Evolutionary conservation across 2,113 vertebrate species (phyloP).

Genomic region (Tetrax tetrax): DNA sequence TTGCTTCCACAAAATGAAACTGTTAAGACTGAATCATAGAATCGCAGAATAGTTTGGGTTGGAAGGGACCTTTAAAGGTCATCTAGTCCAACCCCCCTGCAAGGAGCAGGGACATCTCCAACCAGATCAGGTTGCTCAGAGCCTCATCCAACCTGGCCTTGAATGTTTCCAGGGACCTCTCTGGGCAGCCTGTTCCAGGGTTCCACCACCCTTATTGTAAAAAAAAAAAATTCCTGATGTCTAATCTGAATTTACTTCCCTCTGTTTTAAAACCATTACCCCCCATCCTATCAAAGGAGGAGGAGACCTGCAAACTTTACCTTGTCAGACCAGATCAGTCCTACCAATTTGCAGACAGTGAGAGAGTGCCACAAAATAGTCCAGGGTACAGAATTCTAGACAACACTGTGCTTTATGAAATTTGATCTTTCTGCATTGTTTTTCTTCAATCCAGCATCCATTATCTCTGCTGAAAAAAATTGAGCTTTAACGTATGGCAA

Average conservation of each 20-base stretch:
- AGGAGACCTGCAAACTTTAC: background rate
- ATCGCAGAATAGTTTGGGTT: too few species aligned
- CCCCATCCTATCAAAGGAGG: background rate
- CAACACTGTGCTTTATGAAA: background rate
- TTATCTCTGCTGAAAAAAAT: conserved; percentile 31
- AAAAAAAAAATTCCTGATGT: too few species aligned
- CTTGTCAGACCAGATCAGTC: background rate
- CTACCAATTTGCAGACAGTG: background rate
- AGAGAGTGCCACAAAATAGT: background rate
- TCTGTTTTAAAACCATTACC: too few species aligned
- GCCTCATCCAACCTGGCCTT: too few species aligned
- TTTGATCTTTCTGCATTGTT: conserved; percentile 12
- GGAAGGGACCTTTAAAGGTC: too few species aligned
- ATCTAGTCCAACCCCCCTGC: too few species aligned
- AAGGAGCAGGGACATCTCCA: too few species aligned
- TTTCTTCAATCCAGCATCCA: background rate
- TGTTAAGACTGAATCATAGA: background rate
- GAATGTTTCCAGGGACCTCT: too few species aligned
- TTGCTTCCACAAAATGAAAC: background rate
- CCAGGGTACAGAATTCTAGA: background rate
- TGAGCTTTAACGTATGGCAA: background rate
- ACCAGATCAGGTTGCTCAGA: too few species aligned
- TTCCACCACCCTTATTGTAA: too few species aligned
- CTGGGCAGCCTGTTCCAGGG: too few species aligned
- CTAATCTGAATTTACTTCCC: too few species aligned